Evolutionary conservation across 2,113 vertebrate species (phyloP), one percentile per base, ranked within the genome.

Genomic region (Procavia capensis): DNA sequence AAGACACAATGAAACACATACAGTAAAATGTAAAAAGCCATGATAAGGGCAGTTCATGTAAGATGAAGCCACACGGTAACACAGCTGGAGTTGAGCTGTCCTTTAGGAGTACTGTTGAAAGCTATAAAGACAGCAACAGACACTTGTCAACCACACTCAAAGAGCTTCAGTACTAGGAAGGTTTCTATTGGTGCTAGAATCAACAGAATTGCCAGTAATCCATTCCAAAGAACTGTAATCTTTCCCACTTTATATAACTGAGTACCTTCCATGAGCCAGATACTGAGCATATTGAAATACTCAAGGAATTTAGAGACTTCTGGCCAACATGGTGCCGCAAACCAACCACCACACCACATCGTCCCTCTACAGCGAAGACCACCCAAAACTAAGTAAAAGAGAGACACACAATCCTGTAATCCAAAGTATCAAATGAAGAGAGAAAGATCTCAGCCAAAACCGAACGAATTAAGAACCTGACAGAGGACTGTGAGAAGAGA

Each of bases 1-100:
- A 85, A 95, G 75, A 92, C 34, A 80, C 43, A 76, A 79, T 63
- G 57, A 90, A 85, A 85, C 41, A 50, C 82, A 39, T 66, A 87
- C 14, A 74, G 5, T 95, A 54, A 85, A 81, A 63, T 54, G 20
- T 34, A 22, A 47, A 91, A 81, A 43, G 39, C 47, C 24, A 82
- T 43, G 20, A 36, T 63, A 63, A 78, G 31, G 80, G 59, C 20
- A 43, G 2, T 9, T 43, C 59, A 88, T 1, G 2, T 25, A 70
- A 63, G 59, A 59, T 22, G 68, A 90, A 78, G 78, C 41, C 70
- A 45, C 16, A 34, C 6, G 17, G 45, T 9, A 27, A 70, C 19
- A 6, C 1, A 31, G 76, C 34, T 59, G 36, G 41, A 90, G n/a
- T 14, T 31, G 31, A 86, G 39, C n/a, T 22, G 29, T 72, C 50